Percentiles rank a stretch among this genome's conserved stretches.
Conservation (phyloP, 2,113 vertebrate species). For the Myiozetetes cayanensis region DNA sequence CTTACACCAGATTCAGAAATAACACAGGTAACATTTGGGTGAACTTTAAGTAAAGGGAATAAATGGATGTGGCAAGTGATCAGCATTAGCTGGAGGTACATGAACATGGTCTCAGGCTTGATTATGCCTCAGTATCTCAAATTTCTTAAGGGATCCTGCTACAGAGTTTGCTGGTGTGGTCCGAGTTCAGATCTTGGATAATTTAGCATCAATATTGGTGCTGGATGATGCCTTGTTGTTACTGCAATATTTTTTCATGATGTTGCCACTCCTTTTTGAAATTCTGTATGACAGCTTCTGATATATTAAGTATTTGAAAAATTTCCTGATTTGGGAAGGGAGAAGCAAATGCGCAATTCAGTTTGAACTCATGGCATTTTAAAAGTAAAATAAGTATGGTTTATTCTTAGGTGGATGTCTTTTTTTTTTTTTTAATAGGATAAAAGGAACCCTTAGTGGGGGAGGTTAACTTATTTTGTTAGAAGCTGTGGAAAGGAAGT, state of each 20-base stretch:
- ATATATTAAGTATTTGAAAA: neutral
- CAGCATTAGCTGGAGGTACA: neutral
- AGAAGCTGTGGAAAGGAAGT: neutral
- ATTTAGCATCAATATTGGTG: neutral
- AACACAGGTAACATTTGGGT: neutral
- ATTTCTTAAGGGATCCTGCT: neutral
- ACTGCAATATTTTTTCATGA: neutral
- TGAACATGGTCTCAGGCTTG: neutral
- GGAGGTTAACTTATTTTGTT: neutral
- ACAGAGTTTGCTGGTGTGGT: neutral
- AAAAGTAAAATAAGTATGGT: neutral
- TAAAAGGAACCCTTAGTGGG: neutral
- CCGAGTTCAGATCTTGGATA: neutral
- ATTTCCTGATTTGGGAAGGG: neutral
- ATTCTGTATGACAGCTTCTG: neutral
- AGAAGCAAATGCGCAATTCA: neutral
- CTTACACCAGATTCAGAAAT: neutral
- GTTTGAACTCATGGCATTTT: neutral
- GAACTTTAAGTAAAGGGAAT: neutral
- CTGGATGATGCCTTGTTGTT: neutral
- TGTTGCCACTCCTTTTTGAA: neutral
- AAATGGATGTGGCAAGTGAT: neutral
- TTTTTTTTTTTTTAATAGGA: neutral
- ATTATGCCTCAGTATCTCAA: neutral
- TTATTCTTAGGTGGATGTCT: neutral